Percentiles rank a stretch among this genome's conserved stretches.
Evolutionary conservation across 2,888 invertebrate species (phyloP).

Genomic region (Cryptosula pallasiana): DNA sequence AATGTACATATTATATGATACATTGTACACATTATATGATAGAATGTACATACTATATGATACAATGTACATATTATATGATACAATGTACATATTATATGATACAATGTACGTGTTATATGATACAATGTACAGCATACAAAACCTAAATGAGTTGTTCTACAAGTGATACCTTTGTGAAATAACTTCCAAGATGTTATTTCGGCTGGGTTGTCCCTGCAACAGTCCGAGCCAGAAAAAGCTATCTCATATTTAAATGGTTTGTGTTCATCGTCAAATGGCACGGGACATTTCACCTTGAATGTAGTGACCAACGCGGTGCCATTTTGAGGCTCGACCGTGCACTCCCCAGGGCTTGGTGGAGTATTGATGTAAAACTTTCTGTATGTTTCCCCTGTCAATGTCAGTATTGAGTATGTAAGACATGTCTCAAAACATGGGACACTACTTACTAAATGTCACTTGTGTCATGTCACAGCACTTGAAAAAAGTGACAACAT

Average conservation of each 20-base stretch:
- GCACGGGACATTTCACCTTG: conserved; percentile 2
- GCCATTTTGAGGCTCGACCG: background rate
- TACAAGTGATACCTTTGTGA: background rate
- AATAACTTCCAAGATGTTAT: background rate
- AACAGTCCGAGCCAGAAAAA: background rate
- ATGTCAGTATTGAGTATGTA: background rate
- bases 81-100: no score
- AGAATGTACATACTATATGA: no score
- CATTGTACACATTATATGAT: no score
- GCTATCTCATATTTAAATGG: conserved; percentile 23
- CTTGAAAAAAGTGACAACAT: no score
- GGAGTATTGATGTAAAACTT: background rate
- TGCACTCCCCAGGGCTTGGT: background rate
- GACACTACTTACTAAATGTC: no score
- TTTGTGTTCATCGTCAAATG: conserved; percentile 21
- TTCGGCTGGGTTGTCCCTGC: background rate
- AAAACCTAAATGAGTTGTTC: no score
- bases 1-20: no score
- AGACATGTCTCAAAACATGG: background rate
- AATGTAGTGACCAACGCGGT: conserved; percentile 7
- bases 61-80: no score
- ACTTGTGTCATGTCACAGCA: no score
- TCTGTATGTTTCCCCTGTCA: conserved; percentile 2
- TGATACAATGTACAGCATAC: no score
- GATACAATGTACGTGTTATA: no score